Evolutionary conservation across 2,888 invertebrate species (phyloP).

Genomic region (Pyrocoelia pectoralis): DNA sequence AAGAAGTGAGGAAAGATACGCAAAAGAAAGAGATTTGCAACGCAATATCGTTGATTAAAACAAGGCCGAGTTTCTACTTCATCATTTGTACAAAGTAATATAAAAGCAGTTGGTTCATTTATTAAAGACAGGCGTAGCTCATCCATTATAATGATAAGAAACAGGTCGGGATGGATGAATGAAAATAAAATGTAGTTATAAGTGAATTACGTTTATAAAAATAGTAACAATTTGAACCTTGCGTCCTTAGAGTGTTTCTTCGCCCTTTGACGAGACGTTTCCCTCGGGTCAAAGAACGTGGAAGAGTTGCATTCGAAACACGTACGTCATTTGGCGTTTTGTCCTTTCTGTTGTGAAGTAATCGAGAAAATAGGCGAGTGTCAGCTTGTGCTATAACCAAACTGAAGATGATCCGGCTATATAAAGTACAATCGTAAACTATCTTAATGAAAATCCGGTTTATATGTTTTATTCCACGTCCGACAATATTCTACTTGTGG

Average conservation of each 20-base stretch:
- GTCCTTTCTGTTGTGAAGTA: constrained; percentile 40
- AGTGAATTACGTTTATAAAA: constrained; percentile 45
- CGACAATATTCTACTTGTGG: too few species aligned
- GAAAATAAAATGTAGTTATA: constrained; percentile 14
- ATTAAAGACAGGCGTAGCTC: not conserved
- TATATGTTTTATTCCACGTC: not conserved
- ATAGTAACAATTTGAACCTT: constrained; percentile 40
- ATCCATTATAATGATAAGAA: not conserved
- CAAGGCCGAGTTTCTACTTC: not conserved
- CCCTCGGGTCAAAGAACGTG: constrained; percentile 29
- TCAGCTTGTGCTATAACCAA: constrained; percentile 43
- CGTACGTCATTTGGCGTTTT: constrained; percentile 48
- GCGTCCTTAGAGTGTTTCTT: constrained; percentile 40
- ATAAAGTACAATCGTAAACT: constrained; percentile 17
- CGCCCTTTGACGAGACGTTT: constrained; percentile 43
- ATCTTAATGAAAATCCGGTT: constrained; percentile 13
- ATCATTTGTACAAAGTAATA: constrained; percentile 3
- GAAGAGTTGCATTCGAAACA: constrained; percentile 43
- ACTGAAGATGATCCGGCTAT: constrained; percentile 29
- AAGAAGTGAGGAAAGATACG: not conserved
- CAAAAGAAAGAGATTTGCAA: not conserved
- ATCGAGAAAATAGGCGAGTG: constrained; percentile 44
- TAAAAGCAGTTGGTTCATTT: constrained; percentile 6
- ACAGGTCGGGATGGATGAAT: not conserved
- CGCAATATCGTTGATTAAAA: constrained; percentile 1